These are phyloP conservation scores for Stegostoma tigrinum DNA, from an alignment of 2,113 vertebrate genomes.

Conservation along the genomic window DNA sequence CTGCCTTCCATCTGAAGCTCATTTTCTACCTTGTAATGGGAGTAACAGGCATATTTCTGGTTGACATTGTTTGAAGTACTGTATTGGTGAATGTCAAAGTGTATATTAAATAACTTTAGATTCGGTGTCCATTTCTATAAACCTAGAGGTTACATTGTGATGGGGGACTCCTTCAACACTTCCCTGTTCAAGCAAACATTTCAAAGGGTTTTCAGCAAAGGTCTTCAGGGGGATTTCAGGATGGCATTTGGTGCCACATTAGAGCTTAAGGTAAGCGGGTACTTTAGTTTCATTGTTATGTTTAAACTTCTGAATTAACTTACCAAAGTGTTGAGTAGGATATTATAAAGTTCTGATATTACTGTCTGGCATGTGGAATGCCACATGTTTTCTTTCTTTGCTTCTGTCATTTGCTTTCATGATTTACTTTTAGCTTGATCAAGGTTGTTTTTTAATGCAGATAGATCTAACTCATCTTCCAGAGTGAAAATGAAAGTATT, in stretches of 20 bases:
- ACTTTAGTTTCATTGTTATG: not conserved
- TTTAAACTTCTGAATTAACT: not conserved
- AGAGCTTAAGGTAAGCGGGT: slow-evolving; percentile 78
- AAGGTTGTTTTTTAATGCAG: not conserved
- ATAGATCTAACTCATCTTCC: not conserved
- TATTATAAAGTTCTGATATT: not conserved
- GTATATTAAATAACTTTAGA: not conserved
- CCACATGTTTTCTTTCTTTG: not conserved
- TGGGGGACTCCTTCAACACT: slow-evolving; percentile 98
- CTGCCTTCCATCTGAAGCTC: not conserved
- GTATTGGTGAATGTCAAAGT: not conserved
- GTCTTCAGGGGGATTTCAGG: slow-evolving; percentile 79
- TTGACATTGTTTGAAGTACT: not conserved
- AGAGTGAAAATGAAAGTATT: not conserved
- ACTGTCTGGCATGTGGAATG: not conserved
- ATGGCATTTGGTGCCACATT: slow-evolving; percentile 91
- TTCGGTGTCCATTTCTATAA: not conserved
- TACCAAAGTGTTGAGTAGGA: no score
- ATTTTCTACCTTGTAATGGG: not conserved
- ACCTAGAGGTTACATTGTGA: slow-evolving; percentile 83
- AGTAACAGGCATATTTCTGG: not conserved
- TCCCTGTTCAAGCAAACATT: slow-evolving; percentile 99
- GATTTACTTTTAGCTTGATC: not conserved
- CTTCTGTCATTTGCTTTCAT: not conserved
- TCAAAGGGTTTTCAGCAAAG: slow-evolving; percentile 89